Base-by-base conservation (phyloP, 2,888 invertebrate genomes). In the Erebia aethiops region DNA sequence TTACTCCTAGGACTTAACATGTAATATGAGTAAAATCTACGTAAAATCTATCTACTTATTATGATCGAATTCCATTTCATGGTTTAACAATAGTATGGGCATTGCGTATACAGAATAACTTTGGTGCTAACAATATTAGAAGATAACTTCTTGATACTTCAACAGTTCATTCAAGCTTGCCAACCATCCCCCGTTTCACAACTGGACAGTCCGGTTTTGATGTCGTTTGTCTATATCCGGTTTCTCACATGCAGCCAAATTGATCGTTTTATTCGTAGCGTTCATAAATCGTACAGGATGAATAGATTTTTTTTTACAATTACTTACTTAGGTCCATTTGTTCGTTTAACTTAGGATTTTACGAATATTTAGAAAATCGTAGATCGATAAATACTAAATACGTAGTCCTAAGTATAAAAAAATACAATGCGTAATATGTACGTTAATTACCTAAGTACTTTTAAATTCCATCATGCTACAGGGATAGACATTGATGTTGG, bases 101-200 rank as follows among this genome's bases (percentile, higher is more conserved):
- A 16, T 10, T 54, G 9, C 10, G 14, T 51, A 1, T 51, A 13
- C 21, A 56, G 14, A 58, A n/a, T 58, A 58, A 58, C 14, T 35
- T 58, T n/a, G 14, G 9, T n/a, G 35, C 35, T 35, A 58, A 35
- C n/a, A n/a, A n/a, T 58, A 35, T 54, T 46, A n/a, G 13, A 46
- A 49, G 69, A 61, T 58, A 66, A 66, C 41, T 51, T 67, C 56
- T 54, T 62, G 21, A 18, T 46, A 14, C 16, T 46, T 41, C n/a
- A 60, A 52, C n/a, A 21, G 21, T 62, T 49, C 62, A 46, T 62
- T 62, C 62, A 62, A 62, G 49, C 62, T 46, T 9, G 21, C 21
- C 21, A 60, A 41, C 60, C 57, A 58, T 26, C 57, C 58, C 41
- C 41, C 16, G 35, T 35, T 60, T 60, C 62, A 21, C 49, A 11